phyloP scores from a whole-genome alignment of 1,140 invertebrate species.

The Drosophila fuyamai region DNA sequence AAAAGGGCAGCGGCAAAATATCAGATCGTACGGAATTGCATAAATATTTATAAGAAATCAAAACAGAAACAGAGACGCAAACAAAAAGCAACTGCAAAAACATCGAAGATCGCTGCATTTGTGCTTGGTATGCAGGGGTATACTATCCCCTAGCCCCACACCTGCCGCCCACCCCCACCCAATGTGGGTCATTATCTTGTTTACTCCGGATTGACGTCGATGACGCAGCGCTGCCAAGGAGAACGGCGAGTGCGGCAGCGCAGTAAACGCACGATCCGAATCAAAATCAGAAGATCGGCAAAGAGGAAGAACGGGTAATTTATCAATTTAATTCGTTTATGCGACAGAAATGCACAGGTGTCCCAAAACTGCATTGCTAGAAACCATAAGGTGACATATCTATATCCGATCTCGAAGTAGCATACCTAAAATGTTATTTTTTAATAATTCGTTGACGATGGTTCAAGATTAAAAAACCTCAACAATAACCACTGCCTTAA shows the following conservation, averaged over 20 bases:
- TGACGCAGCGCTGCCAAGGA: constrained; percentile 39
- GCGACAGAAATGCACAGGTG: neutral
- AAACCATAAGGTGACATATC: no score
- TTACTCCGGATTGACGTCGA: constrained; percentile 59
- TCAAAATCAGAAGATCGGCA: neutral
- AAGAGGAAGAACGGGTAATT: constrained; percentile 1
- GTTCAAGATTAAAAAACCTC: no score
- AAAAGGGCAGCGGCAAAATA: constrained; percentile 6
- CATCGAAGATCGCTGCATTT: constrained; percentile 53
- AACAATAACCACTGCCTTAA: no score
- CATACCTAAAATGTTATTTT: no score
- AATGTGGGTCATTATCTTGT: constrained; percentile 78
- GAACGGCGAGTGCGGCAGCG: constrained; percentile 16
- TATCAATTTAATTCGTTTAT: constrained; percentile 12
- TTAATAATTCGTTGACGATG: no score
- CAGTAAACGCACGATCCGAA: constrained; percentile 16
- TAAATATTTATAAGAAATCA: constrained; percentile 37
- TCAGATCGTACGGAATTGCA: constrained; percentile 20
- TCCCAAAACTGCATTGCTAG: no score
- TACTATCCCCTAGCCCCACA: neutral
- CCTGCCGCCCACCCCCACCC: neutral
- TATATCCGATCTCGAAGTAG: no score
- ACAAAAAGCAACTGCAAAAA: constrained; percentile 25
- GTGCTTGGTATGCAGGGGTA: constrained; percentile 50
- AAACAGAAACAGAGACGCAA: neutral